A percentile compares a stretch with the other conserved stretches of the same genome.
phyloP scores from a whole-genome alignment of 2,888 invertebrate genomes.

The Drosophila multiciliata region DNA sequence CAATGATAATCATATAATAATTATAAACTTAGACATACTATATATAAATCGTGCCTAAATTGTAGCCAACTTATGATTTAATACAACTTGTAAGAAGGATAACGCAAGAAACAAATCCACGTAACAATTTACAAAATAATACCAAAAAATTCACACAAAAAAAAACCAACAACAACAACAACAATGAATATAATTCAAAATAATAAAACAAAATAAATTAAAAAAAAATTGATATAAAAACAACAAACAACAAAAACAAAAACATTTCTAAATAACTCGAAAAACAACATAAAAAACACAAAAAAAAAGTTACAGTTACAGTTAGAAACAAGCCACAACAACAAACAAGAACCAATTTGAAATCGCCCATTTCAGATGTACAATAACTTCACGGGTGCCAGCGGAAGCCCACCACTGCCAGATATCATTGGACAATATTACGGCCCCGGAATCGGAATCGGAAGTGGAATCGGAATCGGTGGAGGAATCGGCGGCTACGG shows the following conservation, averaged over 20 bases:
- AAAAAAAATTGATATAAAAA: slow-evolving; percentile 15
- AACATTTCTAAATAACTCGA: slow-evolving; percentile 27
- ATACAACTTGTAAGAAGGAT: slow-evolving; percentile 24
- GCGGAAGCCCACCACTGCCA: slow-evolving; percentile 84
- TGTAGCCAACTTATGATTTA: slow-evolving; percentile 64
- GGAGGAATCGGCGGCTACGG: slow-evolving; percentile 37
- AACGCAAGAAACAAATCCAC: slow-evolving; percentile 43
- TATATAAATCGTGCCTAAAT: slow-evolving; percentile 36
- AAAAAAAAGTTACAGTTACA: slow-evolving; percentile 60
- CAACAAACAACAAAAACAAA: slow-evolving; percentile 36
- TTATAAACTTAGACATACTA: slow-evolving; percentile 30
- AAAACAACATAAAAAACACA: slow-evolving; percentile 35
- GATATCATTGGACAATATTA: slow-evolving; percentile 85
- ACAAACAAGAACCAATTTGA: slow-evolving; percentile 75
- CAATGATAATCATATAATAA: slow-evolving; percentile 9
- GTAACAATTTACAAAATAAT: slow-evolving; percentile 31
- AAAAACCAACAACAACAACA: slow-evolving; percentile 16
- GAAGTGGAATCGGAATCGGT: slow-evolving; percentile 19
- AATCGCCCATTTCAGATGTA: slow-evolving; percentile 86
- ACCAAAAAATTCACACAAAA: slow-evolving; percentile 15
- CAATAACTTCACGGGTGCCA: slow-evolving; percentile 83
- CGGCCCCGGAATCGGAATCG: slow-evolving; percentile 37
- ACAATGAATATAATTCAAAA: slow-evolving; percentile 39
- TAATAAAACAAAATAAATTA: slow-evolving; percentile 39
- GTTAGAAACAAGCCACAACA: slow-evolving; percentile 49